Evolutionary conservation across 2,888 invertebrate genomes (phyloP), one percentile per base, ranked within the genome.

Genomic region (Ctenicera cuprea): DNA sequence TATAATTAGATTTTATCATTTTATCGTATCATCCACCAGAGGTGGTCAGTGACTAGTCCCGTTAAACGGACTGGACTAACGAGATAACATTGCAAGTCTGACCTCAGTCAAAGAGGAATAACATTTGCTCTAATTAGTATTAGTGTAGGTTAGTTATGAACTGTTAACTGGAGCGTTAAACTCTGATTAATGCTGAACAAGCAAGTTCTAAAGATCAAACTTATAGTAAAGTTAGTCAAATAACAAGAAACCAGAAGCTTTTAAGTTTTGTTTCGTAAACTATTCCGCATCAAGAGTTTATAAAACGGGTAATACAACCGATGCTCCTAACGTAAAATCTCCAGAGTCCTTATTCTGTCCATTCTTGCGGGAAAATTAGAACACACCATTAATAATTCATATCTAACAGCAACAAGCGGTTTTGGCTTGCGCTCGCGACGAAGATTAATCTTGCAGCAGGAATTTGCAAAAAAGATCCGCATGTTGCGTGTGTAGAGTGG

Each of bases 371-470:
- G 30, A 33, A 33, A 57, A 57, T 57, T 57, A 57, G 54, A 57
- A 57, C 54, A 57, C 54, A 33, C 26, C 54, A 57, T 57, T 57
- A 57, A 57, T 57, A 57, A 57, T 57, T 57, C 54, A 57, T 57
- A 57, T 57, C 54, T 57, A 57, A 33, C 54, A 57, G 54, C 30
- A 57, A 33, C 54, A 57, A 57, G 54, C 54, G 30, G 14, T 57
- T n/a, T 57, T 57, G 54, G 14, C 54, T 33, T 54, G n/a, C 33
- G 33, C 14, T 57, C 18, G 14, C 33, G 54, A 33, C 33, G 54
- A 18, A 57, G 54, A 57, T 57, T 57, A 57, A 57, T 57, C 26
- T 33, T 33, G 26, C 9, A 52, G 20, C 14, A n/a, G 20, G 52
- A 11, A n/a, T 45, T 45, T 14, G 12, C 5, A 50, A 50, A 50